phyloP scores from a whole-genome alignment of 1,140 invertebrate genomes.

The Bombus cullumanus region DNA sequence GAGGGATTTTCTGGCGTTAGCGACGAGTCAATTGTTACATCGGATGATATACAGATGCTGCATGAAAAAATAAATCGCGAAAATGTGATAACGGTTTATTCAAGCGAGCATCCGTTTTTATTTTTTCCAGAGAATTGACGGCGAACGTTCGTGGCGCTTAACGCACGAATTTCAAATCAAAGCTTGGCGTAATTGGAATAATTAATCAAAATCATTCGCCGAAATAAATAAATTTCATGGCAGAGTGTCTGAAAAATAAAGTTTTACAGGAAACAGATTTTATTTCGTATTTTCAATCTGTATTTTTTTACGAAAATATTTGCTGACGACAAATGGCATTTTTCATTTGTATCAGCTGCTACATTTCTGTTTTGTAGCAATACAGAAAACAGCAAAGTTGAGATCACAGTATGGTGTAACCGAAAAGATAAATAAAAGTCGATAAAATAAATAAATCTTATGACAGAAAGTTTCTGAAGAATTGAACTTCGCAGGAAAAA shows the following conservation, averaged over 20 bases:
- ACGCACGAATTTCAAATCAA: background rate
- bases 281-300: background rate
- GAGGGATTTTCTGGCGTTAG: conserved; percentile 14
- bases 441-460: background rate
- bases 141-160: too few species aligned
- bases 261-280: background rate
- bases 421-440: background rate
- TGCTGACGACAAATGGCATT: background rate
- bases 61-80: background rate
- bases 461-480: too few species aligned
- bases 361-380: background rate
- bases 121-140: background rate
- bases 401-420: too few species aligned
- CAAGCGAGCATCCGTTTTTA: background rate
- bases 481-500: background rate
- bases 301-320: background rate
- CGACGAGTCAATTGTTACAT: conserved; percentile 21
- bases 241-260: background rate
- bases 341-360: background rate
- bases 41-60: background rate
- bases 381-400: too few species aligned
- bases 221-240: background rate
- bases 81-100: conserved; percentile 15
- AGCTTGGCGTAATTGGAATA: background rate
- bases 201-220: background rate